These are phyloP conservation scores for Heliothis virescens DNA, from an alignment of 1,140 invertebrate species.

Conservation along the genomic window DNA sequence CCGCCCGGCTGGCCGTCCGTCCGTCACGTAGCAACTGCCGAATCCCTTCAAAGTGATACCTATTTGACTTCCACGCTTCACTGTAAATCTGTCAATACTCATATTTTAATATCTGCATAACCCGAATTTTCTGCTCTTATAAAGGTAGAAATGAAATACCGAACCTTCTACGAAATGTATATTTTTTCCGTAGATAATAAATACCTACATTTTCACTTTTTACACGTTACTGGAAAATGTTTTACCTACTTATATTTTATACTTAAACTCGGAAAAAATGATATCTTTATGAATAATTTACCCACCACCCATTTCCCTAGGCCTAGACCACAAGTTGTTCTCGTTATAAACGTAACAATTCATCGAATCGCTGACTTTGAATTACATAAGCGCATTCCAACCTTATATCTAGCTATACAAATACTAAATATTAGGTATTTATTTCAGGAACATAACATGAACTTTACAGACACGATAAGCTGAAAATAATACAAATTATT, in stretches of 20 bases:
- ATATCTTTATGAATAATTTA: conserved; percentile 29
- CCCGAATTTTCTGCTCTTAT: conserved; percentile 48
- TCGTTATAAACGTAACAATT: neutral
- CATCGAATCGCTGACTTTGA: neutral
- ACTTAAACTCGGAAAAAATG: conserved; percentile 4
- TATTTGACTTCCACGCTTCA: conserved; percentile 76
- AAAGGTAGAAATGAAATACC: conserved; percentile 31
- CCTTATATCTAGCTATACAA: too few species aligned
- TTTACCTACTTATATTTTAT: neutral
- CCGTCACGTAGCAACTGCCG: conserved; percentile 70
- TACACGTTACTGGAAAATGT: neutral
- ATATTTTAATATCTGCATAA: conserved; percentile 61
- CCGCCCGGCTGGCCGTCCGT: conserved; percentile 70
- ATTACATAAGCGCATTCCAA: too few species aligned
- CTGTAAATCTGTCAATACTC: conserved; percentile 71
- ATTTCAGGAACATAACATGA: neutral
- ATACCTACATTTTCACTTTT: neutral
- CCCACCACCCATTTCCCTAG: conserved; percentile 53
- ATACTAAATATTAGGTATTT: neutral
- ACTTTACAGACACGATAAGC: neutral
- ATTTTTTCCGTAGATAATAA: conserved; percentile 15
- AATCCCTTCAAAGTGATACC: conserved; percentile 72
- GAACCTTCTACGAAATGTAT: conserved; percentile 13
- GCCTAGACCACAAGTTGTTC: neutral
- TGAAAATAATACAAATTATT: conserved; percentile 27